Evolutionary conservation across 2,888 invertebrate genomes (phyloP), one percentile per base, ranked within the genome.

Genomic region (Drosophila colorata): DNA sequence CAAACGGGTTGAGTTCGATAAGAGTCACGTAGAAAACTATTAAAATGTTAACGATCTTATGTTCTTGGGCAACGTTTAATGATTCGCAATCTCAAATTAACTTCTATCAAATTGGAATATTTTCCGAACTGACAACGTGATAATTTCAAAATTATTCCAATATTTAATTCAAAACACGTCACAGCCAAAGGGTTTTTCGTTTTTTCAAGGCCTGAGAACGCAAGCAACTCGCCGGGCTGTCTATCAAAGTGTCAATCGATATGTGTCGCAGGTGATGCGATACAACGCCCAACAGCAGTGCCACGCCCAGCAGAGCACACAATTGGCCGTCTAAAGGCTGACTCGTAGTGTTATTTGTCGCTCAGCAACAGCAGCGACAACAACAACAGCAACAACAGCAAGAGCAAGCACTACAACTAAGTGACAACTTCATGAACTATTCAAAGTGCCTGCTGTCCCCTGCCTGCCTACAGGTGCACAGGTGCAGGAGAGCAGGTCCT

Each of bases 381-480:
- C 37, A 43, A 7, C 44, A 51, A 47, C 31, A 37, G 13, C 33
- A 43, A 20, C 20, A 47, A 4, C 20, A 20, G 38, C 63, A 40
- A 40, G 33, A 53, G 46, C 52, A 35, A 43, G 63, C 52, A 75
- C 74, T 63, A 73, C 77, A 77, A 72, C 87, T 74, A 76, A 88
- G 84, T 86, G 88, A 85, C 88, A 85, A 80, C 78, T 88, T 85
- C 88, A 85, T 85, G 72, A 88, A 85, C 78, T 83, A 85, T 88
- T 86, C 87, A 85, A 86, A 78, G 77, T 63, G 63, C 65, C 40
- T 28, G 48, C 33, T 37, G 37, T 2, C 43, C 38, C 20, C n/a
- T 35, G 4, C 33, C 35, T 9, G 35, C 14, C 23, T 25, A n/a
- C n/a, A n/a, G n/a, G 28, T 31, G 38, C 14, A 33, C 56, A 58